These are phyloP conservation scores for Psittacula echo DNA, from an alignment of 2,797 vertebrate species.

Conservation along the genomic window DNA sequence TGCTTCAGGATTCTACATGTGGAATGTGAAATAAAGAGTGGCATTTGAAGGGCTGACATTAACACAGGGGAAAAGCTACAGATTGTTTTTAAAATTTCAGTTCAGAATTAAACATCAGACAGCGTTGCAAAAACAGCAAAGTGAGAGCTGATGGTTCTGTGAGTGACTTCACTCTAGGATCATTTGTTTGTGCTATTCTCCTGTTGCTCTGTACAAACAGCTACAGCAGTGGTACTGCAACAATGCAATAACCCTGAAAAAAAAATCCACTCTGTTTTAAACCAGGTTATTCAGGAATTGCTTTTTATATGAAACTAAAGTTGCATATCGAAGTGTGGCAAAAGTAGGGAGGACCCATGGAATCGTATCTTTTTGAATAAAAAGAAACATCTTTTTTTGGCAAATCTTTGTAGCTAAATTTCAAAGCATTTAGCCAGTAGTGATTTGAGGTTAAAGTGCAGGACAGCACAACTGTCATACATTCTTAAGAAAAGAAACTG, in stretches of 20 bases:
- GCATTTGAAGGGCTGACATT: neutral
- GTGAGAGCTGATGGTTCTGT: neutral
- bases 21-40: neutral
- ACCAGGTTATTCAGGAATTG: neutral
- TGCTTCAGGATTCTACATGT: neutral
- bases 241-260: neutral
- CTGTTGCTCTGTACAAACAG: neutral
- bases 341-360: neutral
- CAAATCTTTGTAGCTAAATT: conserved; percentile 6
- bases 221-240: neutral
- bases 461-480: neutral
- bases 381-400: neutral
- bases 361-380: neutral
- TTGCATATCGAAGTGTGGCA: neutral
- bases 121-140: neutral
- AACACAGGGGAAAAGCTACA: neutral
- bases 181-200: neutral
- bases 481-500: neutral
- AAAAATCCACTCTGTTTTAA: neutral
- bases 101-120: neutral
- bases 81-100: neutral
- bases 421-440: neutral
- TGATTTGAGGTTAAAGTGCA: conserved; percentile 16
- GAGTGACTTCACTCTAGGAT: neutral
- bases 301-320: neutral